These are phyloP conservation scores for human (Homo sapiens) DNA, from an alignment of 2,113 vertebrate species.

Conservation along the genomic window DNA sequence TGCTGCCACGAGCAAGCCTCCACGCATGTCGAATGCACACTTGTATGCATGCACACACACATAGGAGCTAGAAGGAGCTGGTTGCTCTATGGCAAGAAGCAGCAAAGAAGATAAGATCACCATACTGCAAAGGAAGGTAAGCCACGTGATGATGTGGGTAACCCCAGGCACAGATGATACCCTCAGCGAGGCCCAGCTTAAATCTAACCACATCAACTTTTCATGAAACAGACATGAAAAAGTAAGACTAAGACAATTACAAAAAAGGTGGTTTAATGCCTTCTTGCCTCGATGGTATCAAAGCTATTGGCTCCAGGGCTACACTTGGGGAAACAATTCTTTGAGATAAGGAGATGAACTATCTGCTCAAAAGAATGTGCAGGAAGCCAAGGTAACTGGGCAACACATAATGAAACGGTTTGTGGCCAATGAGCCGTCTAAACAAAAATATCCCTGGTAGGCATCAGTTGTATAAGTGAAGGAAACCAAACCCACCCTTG, in stretches of 20 bases:
- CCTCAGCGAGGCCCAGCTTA: slow-evolving; percentile 18
- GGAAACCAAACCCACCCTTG: slow-evolving; percentile 38
- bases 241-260: slow-evolving; percentile 41
- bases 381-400: slow-evolving; percentile 65
- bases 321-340: slow-evolving; percentile 31
- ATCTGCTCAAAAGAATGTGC: slow-evolving; percentile 49
- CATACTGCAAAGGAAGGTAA: slow-evolving; percentile 45
- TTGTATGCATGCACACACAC: not conserved
- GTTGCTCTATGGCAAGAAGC: slow-evolving; percentile 40
- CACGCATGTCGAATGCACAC: not conserved
- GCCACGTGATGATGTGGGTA: slow-evolving; percentile 43
- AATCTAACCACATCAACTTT: slow-evolving; percentile 60
- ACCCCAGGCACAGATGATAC: slow-evolving; percentile 68
- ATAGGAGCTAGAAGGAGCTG: not conserved
- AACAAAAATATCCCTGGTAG: slow-evolving; percentile 16
- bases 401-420: slow-evolving; percentile 38
- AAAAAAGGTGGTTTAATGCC: slow-evolving; percentile 48
- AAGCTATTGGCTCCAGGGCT: not conserved
- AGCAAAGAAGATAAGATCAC: slow-evolving; percentile 44
- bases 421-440: slow-evolving; percentile 60
- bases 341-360: slow-evolving; percentile 68
- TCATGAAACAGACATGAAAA: slow-evolving; percentile 69
- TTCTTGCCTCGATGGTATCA: slow-evolving; percentile 55
- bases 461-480: slow-evolving; percentile 38
- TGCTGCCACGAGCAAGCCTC: not conserved